Conservation (phyloP, 1,140 invertebrate genomes). For the Sarcophaga bullata region DNA sequence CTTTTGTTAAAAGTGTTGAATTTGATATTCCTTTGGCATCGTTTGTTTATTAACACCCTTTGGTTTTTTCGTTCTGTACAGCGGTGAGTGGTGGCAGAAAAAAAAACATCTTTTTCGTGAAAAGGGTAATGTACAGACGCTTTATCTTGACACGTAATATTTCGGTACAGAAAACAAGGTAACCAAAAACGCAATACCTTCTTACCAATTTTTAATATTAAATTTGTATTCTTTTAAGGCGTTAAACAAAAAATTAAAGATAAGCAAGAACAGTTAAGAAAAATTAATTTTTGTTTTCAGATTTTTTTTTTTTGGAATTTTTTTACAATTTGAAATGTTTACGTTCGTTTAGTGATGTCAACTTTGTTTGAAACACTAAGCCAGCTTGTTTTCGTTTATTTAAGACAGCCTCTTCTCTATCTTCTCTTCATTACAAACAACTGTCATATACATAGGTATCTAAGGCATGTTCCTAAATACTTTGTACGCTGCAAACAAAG, state of each 20-base stretch:
- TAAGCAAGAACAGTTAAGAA: background rate
- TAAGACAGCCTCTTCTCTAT: no score
- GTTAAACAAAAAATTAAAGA: background rate
- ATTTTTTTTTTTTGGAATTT: background rate
- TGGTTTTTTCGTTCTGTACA: background rate
- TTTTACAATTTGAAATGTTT: background rate
- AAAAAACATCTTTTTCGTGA: background rate
- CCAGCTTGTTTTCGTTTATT: no score
- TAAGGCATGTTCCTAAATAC: no score
- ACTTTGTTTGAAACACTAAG: no score
- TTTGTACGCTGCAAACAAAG: no score
- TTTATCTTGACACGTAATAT: slow-evolving; percentile 33
- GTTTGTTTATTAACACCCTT: slow-evolving; percentile 17
- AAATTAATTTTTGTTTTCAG: slow-evolving; percentile 6
- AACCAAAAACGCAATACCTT: no score
- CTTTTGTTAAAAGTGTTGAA: slow-evolving; percentile 32
- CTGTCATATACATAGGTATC: no score
- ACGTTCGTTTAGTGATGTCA: no score
- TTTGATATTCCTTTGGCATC: background rate
- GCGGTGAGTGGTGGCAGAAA: background rate
- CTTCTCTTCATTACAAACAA: no score
- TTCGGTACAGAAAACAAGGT: background rate
- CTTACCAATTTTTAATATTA: background rate
- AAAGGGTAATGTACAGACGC: slow-evolving; percentile 35
- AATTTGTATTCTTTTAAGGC: background rate